These are phyloP conservation scores for Epinephelus awoara DNA, from an alignment of 2,797 vertebrate species.

Conservation along the genomic window DNA sequence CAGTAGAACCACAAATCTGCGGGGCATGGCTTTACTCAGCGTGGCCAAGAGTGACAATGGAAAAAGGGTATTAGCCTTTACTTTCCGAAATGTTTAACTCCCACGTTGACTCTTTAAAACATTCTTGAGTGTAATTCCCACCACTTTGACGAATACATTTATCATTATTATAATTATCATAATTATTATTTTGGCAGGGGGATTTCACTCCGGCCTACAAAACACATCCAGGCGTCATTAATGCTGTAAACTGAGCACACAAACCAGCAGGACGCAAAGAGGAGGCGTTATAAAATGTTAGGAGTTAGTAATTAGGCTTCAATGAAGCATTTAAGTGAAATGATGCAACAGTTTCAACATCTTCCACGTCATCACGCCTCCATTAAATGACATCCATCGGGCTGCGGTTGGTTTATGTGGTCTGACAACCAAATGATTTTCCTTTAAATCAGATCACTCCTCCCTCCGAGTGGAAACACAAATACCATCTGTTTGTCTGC, in stretches of 20 bases:
- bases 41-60: too few species aligned
- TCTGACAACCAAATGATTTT: background rate
- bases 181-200: background rate
- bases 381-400: background rate
- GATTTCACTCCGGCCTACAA: background rate
- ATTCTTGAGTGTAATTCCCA: background rate
- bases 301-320: slow-evolving; percentile 3
- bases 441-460: slow-evolving; percentile 10
- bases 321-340: background rate
- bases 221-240: background rate
- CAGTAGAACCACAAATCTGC: too few species aligned
- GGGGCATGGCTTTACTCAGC: too few species aligned
- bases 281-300: background rate
- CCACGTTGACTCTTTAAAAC: too few species aligned
- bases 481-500: background rate
- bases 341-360: slow-evolving; percentile 28
- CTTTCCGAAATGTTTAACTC: too few species aligned
- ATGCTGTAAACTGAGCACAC: background rate
- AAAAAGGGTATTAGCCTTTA: too few species aligned
- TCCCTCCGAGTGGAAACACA: slow-evolving; percentile 17
- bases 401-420: slow-evolving; percentile 18
- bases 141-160: background rate
- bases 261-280: background rate
- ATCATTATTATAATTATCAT: background rate
- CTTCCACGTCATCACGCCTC: background rate